Conservation (phyloP, 2,888 invertebrate species). For the Euspilapteryx auroguttella region DNA sequence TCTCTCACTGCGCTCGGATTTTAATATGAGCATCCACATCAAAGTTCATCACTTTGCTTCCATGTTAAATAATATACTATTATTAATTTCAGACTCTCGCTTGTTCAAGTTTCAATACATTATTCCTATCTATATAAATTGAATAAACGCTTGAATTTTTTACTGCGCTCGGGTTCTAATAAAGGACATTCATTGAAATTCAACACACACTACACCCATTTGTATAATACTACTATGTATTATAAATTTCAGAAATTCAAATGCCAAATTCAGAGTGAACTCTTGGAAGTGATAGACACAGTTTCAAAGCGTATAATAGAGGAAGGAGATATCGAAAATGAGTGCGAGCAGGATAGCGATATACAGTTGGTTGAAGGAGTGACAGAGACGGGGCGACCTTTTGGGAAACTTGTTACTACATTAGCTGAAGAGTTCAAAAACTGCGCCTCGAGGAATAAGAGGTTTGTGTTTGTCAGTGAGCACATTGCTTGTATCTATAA, state of each 20-base stretch:
- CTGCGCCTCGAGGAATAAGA: constrained; percentile 35
- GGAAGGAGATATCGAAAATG: constrained; percentile 36
- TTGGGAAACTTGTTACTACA: constrained; percentile 28
- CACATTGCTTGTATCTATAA: background rate
- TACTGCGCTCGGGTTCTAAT: too few relatives aligned
- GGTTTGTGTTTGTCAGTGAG: constrained; percentile 14
- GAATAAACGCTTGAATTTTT: too few relatives aligned
- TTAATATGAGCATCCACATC: too few relatives aligned
- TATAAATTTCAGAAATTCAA: constrained; percentile 83
- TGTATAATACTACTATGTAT: too few relatives aligned
- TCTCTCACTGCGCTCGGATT: too few relatives aligned
- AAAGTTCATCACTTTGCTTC: too few relatives aligned
- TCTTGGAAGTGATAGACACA: constrained; percentile 76
- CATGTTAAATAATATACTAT: too few relatives aligned
- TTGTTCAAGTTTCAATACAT: too few relatives aligned
- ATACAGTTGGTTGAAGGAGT: background rate
- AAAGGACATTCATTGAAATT: too few relatives aligned
- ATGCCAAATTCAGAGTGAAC: constrained; percentile 79
- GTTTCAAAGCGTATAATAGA: constrained; percentile 78
- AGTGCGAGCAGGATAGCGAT: constrained; percentile 22
- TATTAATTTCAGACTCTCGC: too few relatives aligned
- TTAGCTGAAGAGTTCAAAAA: constrained; percentile 38
- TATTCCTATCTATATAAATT: too few relatives aligned
- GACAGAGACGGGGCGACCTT: constrained; percentile 29
- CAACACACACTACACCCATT: too few relatives aligned